These are phyloP conservation scores for Chionoecetes opilio DNA, from an alignment of 1,140 invertebrate genomes.

Conservation along the genomic window DNA sequence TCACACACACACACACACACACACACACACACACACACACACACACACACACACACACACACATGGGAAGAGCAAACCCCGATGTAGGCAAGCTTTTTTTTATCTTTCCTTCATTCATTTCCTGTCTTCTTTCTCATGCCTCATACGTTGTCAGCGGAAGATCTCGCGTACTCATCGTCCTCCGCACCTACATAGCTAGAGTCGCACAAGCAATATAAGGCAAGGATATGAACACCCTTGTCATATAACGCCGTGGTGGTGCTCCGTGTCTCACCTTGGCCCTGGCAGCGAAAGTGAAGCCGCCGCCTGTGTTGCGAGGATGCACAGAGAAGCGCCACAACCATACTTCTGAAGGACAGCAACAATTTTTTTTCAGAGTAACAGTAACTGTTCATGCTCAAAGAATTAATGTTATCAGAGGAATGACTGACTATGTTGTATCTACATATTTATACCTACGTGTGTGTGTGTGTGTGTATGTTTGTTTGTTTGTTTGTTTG, in stretches of 20 bases:
- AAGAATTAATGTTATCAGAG: neutral
- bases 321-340: neutral
- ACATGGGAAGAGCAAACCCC: neutral
- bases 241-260: neutral
- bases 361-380: neutral
- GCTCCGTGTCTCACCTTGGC: neutral
- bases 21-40: too few species aligned
- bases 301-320: neutral
- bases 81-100: neutral
- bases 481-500: neutral
- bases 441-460: neutral
- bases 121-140: neutral
- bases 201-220: neutral
- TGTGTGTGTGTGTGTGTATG: neutral
- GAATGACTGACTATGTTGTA: neutral
- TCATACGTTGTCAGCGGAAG: neutral
- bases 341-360: neutral
- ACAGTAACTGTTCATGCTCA: neutral
- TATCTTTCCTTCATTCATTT: conserved; percentile 32
- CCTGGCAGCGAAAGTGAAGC: conserved; percentile 5
- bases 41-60: too few species aligned
- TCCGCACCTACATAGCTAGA: too few species aligned
- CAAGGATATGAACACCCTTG: neutral
- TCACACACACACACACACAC: too few species aligned
- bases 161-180: too few species aligned